phyloP scores from a whole-genome alignment of 2,888 invertebrate species.

The Ophion ellenae region DNA sequence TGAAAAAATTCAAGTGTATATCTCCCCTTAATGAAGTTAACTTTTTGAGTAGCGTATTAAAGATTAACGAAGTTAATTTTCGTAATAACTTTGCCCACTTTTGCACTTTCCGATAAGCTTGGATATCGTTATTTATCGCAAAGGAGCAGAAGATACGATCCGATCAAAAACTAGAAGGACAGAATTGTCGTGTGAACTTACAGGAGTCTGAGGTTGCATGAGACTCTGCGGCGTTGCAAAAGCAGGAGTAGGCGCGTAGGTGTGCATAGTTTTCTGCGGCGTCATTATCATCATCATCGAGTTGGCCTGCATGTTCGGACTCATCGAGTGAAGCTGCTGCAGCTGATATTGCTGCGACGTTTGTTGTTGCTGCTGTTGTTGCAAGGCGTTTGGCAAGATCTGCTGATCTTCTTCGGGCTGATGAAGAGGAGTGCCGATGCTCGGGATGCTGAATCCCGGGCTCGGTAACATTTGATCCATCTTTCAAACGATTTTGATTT shows the following conservation, averaged over 20 bases:
- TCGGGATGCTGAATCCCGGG: slow-evolving; percentile 94
- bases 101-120: too few species aligned
- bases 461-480: slow-evolving; percentile 97
- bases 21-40: too few species aligned
- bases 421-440: slow-evolving; percentile 95
- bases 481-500: slow-evolving; percentile 72
- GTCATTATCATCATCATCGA: slow-evolving; percentile 88
- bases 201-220: slow-evolving; percentile 96
- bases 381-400: slow-evolving; percentile 93
- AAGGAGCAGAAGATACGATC: too few species aligned
- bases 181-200: slow-evolving; percentile 81
- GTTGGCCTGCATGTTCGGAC: slow-evolving; percentile 86
- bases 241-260: slow-evolving; percentile 90
- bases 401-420: slow-evolving; percentile 96
- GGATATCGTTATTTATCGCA: too few species aligned
- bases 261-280: slow-evolving; percentile 90
- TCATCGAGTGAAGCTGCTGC: slow-evolving; percentile 88
- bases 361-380: slow-evolving; percentile 87
- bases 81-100: too few species aligned
- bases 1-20: too few species aligned
- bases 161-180: too few species aligned
- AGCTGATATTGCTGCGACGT: slow-evolving; percentile 86
- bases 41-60: too few species aligned
- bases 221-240: slow-evolving; percentile 92
- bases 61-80: too few species aligned